These are phyloP conservation scores for Leuciscus idus DNA, from an alignment of 2,113 vertebrate species.

Conservation along the genomic window DNA sequence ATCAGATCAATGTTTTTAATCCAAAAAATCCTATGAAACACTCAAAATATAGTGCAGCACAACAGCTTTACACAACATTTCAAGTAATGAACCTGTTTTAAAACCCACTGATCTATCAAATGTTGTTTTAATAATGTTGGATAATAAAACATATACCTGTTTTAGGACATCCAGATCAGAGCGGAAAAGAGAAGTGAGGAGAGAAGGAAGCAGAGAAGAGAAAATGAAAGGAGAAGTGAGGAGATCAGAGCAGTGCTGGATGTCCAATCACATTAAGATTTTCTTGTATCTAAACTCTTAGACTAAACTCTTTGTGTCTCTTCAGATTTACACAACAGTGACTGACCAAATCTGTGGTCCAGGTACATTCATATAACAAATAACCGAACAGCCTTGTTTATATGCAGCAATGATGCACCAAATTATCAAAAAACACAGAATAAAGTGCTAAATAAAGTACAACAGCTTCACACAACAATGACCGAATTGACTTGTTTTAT, in stretches of 20 bases:
- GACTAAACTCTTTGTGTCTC: constrained; percentile 9
- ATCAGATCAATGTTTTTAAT: too few relatives aligned
- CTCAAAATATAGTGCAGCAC: not conserved
- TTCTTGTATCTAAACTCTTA: constrained; percentile 9
- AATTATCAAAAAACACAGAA: constrained; percentile 18
- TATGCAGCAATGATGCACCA: not conserved
- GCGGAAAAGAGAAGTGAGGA: not conserved
- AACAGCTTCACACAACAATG: constrained; percentile 11
- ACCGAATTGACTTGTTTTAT: not conserved
- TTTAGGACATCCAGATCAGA: constrained; percentile 4
- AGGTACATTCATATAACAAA: constrained; percentile 13
- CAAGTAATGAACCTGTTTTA: constrained; percentile 6
- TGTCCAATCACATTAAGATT: not conserved
- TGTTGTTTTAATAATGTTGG: constrained; percentile 1
- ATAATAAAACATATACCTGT: constrained; percentile 9
- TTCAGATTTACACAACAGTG: constrained; percentile 17
- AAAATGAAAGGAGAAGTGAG: not conserved
- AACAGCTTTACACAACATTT: not conserved
- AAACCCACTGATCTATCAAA: constrained; percentile 9
- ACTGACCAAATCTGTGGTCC: not conserved
- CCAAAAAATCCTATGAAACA: too few relatives aligned
- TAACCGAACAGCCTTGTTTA: constrained; percentile 10
- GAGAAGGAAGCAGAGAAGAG: not conserved
- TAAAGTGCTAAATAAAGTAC: constrained; percentile 4
- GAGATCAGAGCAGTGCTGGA: constrained; percentile 9